Conservation (phyloP, 2,797 vertebrate species). For the Poeciliopsis paucimaculata region DNA sequence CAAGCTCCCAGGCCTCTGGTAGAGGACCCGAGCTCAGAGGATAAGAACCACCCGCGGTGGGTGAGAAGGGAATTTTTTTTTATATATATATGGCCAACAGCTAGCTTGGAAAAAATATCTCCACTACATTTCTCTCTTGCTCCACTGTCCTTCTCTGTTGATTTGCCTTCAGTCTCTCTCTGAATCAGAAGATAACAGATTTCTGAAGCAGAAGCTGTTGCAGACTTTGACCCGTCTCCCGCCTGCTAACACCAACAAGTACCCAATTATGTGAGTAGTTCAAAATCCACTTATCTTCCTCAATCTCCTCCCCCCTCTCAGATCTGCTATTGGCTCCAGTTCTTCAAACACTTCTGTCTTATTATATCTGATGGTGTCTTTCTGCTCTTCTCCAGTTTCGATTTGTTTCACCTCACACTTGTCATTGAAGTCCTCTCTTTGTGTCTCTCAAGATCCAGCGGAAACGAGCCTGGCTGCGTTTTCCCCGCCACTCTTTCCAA, state of each 20-base stretch:
- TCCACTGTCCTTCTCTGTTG: background rate
- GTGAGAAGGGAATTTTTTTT: no score
- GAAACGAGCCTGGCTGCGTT: background rate
- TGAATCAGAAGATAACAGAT: background rate
- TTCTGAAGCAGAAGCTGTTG: background rate
- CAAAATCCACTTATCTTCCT: slow-evolving; percentile 6
- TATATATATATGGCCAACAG: background rate
- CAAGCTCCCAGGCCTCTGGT: no score
- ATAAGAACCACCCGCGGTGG: no score
- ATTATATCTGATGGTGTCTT: slow-evolving; percentile 6
- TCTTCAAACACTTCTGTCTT: background rate
- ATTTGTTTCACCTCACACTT: background rate
- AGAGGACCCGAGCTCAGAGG: no score
- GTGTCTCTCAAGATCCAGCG: background rate
- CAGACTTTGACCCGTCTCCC: background rate
- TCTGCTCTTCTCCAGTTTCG: background rate
- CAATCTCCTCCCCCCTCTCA: background rate
- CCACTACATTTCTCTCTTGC: background rate
- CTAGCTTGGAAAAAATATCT: background rate
- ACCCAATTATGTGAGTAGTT: background rate
- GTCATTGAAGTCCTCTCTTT: background rate
- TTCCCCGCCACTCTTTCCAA: slow-evolving; percentile 6
- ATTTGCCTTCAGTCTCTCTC: background rate
- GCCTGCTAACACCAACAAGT: background rate
- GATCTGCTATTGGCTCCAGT: background rate